Percentiles rank a stretch among this genome's conserved stretches.
Conservation (phyloP, 2,113 vertebrate genomes). For the Apaloderma vittatum region DNA sequence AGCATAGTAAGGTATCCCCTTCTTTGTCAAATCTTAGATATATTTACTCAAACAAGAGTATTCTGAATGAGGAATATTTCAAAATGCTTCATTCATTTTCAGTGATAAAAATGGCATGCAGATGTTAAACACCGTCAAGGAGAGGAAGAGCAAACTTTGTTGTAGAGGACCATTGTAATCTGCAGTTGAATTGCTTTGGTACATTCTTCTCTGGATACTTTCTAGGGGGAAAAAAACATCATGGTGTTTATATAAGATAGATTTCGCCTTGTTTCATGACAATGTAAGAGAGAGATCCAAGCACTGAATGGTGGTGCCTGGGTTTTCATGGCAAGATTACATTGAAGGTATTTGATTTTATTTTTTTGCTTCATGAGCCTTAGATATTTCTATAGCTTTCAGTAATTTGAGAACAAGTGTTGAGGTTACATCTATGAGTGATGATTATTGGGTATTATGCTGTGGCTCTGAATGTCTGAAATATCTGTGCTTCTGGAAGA, state of each 20-base stretch:
- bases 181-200: neutral
- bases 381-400: neutral
- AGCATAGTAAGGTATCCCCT: neutral
- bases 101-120: neutral
- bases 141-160: neutral
- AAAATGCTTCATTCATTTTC: constrained; percentile 13
- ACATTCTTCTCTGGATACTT: neutral
- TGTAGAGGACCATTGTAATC: neutral
- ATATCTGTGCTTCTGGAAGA: neutral
- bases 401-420: neutral
- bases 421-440: neutral
- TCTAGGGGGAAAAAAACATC: neutral
- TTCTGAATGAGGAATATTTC: neutral
- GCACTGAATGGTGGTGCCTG: neutral
- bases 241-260: neutral
- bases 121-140: neutral
- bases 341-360: neutral
- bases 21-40: neutral
- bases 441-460: neutral
- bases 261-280: neutral
- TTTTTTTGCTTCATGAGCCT: neutral
- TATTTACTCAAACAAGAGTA: neutral
- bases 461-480: neutral
- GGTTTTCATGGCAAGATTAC: neutral
- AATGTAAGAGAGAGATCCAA: neutral